Base-by-base conservation (phyloP, 2,113 vertebrate species). In the Rhabdomys dilectus region DNA sequence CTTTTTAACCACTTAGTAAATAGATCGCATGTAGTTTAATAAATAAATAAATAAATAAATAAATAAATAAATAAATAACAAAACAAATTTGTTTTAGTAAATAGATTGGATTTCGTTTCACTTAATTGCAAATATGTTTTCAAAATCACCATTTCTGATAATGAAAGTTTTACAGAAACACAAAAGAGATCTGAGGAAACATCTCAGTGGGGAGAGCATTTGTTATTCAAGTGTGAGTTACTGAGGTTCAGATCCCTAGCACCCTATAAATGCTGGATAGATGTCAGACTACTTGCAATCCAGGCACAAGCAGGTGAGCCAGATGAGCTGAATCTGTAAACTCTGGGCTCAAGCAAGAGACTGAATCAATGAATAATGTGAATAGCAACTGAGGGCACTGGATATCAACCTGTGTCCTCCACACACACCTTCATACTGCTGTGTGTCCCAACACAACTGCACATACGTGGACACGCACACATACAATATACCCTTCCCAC, bases 101-200 rank as follows among this genome's bases (percentile, higher is more conserved):
- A 29, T 64, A 64, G 62, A 31, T 64, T 64, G 62, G 26, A 29
- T 64, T 64, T 45, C 76, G n/a, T 48, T 80, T 87, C 72, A 84
- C 36, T 42, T 82, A 91, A 77, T 58, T 84, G 39, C 39, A 96
- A 91, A 78, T 10, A 26, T 15, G 26, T 60, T 96, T 90, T 48
- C 24, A 13, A 94, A 84, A 72, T 26, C 56, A 58, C 1, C 42
- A 62, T 84, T 53, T 34, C 48, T 89, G 22, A 68, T 84, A 42
- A 89, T 75, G 5, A 53, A 96, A 91, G 5, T 75, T 53, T 96
- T 60, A 48, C 45, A 39, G 16, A 26, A 60, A 58, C 36, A 82
- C 53, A 60, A 82, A 82, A 82, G 39, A 81, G 34, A 60, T 1
- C 5, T 26, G 19, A 39, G 75, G 78, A 81, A 53, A 81, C 24